Conservation (phyloP, 2,113 vertebrate species). For the Coracopsis vasa region DNA sequence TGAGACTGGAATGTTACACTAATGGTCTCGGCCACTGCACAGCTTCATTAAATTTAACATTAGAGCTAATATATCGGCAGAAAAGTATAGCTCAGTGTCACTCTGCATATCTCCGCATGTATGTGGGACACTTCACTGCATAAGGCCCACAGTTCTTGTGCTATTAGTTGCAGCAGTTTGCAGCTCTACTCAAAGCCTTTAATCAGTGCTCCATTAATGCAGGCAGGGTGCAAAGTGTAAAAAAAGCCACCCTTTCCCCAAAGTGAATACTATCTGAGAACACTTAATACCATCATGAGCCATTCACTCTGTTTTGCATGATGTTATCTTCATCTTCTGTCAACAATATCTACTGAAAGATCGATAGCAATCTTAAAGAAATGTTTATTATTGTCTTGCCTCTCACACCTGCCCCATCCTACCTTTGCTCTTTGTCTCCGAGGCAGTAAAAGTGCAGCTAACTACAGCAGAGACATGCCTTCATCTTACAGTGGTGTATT, state of each 20-base stretch:
- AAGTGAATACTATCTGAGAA: neutral
- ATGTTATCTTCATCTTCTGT: slow-evolving; percentile 44
- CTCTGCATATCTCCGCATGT: neutral
- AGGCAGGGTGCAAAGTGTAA: neutral
- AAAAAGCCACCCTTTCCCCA: neutral
- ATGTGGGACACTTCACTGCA: neutral
- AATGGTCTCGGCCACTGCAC: neutral
- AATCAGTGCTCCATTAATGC: neutral
- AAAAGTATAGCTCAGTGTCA: neutral
- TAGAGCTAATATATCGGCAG: neutral
- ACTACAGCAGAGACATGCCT: neutral
- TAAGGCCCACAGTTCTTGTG: neutral
- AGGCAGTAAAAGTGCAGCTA: slow-evolving; percentile 13
- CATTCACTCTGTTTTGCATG: neutral
- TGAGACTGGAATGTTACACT: neutral
- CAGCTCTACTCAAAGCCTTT: neutral
- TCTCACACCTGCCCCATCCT: slow-evolving; percentile 73
- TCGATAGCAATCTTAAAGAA: slow-evolving; percentile 40
- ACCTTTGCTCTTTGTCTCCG: slow-evolving; percentile 67
- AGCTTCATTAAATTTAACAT: neutral
- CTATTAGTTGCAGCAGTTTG: neutral
- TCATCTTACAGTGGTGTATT: neutral
- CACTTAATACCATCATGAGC: neutral
- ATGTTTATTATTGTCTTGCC: slow-evolving; percentile 59
- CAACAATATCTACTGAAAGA: slow-evolving; percentile 48